Base-by-base conservation (phyloP, 2,797 vertebrate species). In the Rhabdomys pumilio region DNA sequence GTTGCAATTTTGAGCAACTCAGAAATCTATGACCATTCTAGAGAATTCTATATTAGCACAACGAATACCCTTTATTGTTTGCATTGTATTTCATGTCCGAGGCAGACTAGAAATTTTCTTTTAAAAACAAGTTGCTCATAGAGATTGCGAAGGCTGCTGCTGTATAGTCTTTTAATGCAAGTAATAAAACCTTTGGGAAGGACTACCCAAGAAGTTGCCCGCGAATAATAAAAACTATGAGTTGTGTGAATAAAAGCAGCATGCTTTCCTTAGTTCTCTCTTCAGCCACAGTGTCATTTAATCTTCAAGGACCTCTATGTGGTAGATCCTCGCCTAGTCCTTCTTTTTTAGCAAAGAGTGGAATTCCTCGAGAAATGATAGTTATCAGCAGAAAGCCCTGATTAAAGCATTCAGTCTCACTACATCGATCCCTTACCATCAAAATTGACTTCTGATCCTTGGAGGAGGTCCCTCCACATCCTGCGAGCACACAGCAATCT, bases 281-380 rank as follows among this genome's bases (percentile, higher is more conserved):
- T 34, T 41, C 67, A 93, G 79, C 69, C 29, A 38, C 55, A 0
- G 19, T 6, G 10, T 50, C 72, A 38, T 81, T 94, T 85, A 61
- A 53, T 94, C 65, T 24, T 85, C 7, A 6, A 73, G 50, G 63
- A 90, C 26, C 38, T 57, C 75, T 82, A 41, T 2, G 0, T 26
- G 55, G 6, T 61, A n/a, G 81, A 34, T 65, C 41, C 38, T 83
- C 26, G 9, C 8, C 34, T 59, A 65, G 55, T 41, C 7, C 3
- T 91, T 73, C 53, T 38, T 76, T 91, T 96, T 29, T 41, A 50
- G 65, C 47, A 80, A 81, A 6, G 4, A 90, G 61, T 81, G 44
- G 59, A 82, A 89, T 96, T 98, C 88, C 63, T 19, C 67, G 41
- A 75, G 80, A 80, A 96, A 79, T 0, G 94, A 75, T 95, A 95